Evolutionary conservation across 37 sponge, comb jelly and placozoan genomes (phyloP), one percentile per base, ranked within the genome.

Genomic region (Ephydatia muelleri): DNA sequence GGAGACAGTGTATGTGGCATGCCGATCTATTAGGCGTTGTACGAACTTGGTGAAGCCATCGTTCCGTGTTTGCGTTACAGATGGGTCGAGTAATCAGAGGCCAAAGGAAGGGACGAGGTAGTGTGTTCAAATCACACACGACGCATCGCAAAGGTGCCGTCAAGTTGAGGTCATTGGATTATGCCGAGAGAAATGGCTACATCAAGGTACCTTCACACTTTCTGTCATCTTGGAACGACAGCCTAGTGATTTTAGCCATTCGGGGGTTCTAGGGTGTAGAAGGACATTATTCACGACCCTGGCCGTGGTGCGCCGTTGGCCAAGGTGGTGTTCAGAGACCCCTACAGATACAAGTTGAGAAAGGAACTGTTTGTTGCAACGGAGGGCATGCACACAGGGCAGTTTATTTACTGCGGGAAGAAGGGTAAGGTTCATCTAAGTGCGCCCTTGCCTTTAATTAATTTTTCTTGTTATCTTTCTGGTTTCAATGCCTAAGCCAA

Each of bases 301-400:
- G 99, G 99, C 5, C 88, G 99, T 34, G 99, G 99, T 37, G 99
- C 99, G 72, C 99, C 99, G 35, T 85, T 98, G 26, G 99, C 99
- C 26, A 81, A 66, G 26, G 95, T 98, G n/a, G 87, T 84, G n/a
- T 98, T 98, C 87, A 77, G 99, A 73, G 99, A 98, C 77, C 93
- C 97, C 23, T 98, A 98, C 83, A 88, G 89, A 16, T 97, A 93
- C 84, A 91, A 82, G 65, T 80, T 96, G 49, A 74, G 92, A 30
- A 92, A 94, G 64, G 97, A 98, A 69, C 71, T 76, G 65, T 95
- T 98, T 76, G 30, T 96, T 5, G 99, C 99, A 57, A 92, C 94
- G 16, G 99, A 98, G 80, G 99, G 99, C 6, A 89, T 98, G 88
- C 97, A 94, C 86, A 94, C 99, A 3, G 99, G 99, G 57, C 99